These are phyloP conservation scores for Phlogophora meticulosa DNA, from an alignment of 2,888 invertebrate genomes.

Conservation along the genomic window DNA sequence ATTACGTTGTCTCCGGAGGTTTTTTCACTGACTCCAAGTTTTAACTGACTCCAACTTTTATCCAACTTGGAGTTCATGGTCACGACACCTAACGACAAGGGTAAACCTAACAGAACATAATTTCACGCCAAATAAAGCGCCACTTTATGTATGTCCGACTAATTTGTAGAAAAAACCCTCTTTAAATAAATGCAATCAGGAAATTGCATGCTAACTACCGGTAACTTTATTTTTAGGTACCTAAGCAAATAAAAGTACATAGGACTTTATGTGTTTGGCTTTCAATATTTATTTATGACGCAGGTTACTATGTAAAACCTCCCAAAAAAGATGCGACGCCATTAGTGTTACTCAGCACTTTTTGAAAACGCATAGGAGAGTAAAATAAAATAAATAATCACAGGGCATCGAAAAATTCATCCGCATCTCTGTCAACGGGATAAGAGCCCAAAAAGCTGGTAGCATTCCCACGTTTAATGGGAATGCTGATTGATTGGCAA, in stretches of 20 bases:
- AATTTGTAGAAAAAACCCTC: slow-evolving; percentile 50
- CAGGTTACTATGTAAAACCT: no score
- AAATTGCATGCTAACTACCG: slow-evolving; percentile 61
- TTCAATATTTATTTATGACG: no score
- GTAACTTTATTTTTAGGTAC: slow-evolving; percentile 53
- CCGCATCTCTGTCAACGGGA: no score
- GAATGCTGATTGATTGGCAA: no score
- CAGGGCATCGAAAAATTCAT: no score
- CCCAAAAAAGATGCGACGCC: no score
- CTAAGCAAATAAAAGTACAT: slow-evolving; percentile 24
- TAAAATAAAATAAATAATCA: no score
- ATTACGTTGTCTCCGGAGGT: slow-evolving; percentile 5
- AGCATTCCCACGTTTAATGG: no score
- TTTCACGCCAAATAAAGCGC: slow-evolving; percentile 56
- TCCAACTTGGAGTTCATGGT: slow-evolving; percentile 39
- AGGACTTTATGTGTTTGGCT: background rate
- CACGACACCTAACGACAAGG: slow-evolving; percentile 22
- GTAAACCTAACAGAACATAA: slow-evolving; percentile 49
- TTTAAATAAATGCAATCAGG: slow-evolving; percentile 61
- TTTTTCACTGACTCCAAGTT: no score
- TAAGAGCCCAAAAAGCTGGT: no score
- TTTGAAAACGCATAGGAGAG: no score
- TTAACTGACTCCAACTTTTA: background rate
- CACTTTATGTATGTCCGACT: slow-evolving; percentile 25
- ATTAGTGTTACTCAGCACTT: no score